phyloP scores from a whole-genome alignment of 2,797 vertebrate species.

The Monodelphis domestica region DNA sequence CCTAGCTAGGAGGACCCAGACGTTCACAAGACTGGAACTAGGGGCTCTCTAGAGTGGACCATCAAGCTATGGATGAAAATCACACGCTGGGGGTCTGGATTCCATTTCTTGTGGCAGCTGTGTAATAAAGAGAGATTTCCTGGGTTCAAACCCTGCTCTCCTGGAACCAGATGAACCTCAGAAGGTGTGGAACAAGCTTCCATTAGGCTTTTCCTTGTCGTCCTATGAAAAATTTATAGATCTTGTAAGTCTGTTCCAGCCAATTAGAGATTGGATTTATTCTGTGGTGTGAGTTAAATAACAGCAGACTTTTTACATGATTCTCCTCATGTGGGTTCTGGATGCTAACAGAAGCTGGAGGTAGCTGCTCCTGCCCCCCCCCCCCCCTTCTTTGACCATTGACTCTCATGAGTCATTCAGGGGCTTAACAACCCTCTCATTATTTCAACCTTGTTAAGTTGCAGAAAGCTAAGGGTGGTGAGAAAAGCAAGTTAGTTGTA shows the following conservation, averaged over 20 bases:
- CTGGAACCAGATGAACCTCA: not conserved
- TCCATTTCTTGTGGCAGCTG: not conserved
- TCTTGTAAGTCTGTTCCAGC: not conserved
- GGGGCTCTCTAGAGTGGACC: not conserved
- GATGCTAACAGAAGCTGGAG: not conserved
- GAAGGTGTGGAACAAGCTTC: not conserved
- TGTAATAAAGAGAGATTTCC: constrained; percentile 8
- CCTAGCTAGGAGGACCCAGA: not conserved
- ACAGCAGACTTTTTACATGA: not conserved
- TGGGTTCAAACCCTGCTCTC: constrained; percentile 16
- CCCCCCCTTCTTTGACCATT: not conserved
- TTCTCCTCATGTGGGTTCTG: constrained; percentile 21
- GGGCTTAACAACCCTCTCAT: not conserved
- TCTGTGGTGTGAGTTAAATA: constrained; percentile 12
- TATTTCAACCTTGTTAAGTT: constrained; percentile 1
- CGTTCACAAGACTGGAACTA: not conserved
- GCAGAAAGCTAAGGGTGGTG: not conserved
- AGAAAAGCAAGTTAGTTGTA: not conserved
- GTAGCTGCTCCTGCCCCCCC: not conserved
- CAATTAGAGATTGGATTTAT: not conserved
- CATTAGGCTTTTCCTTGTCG: not conserved
- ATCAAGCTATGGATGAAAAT: constrained; percentile 21
- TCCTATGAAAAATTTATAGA: constrained; percentile 30
- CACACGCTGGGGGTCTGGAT: not conserved
- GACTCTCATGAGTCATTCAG: constrained; percentile 10